Base-by-base conservation (phyloP, 2,113 vertebrate genomes). In the Rostratula benghalensis region DNA sequence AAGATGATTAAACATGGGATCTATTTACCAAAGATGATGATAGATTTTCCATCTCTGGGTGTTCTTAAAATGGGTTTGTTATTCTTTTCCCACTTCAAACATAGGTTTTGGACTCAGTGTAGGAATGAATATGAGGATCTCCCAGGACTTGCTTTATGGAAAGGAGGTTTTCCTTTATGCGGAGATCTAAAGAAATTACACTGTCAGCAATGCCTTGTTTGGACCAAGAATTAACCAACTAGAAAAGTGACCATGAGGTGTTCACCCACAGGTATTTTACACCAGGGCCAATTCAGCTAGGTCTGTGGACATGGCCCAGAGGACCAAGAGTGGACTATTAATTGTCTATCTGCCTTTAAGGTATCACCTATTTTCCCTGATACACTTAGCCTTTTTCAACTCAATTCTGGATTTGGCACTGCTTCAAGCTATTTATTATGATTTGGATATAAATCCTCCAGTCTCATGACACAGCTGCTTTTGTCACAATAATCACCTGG, bases 401-500 rank as follows among this genome's bases (percentile, higher is more conserved):
- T 77, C 35, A 68, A 2, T 83, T 60, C 18, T 68, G 79, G 86
- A 89, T 90, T 73, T 95, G 85, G 71, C 78, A 74, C 33, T 53
- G 22, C 33, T 93, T 90, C 39, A 92, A 92, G 51, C 27, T 90
- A 33, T 88, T 87, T 87, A 77, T 91, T 92, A 80, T 81, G 50
- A 91, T 90, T 78, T 88, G 50, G 70, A 80, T 96, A 96, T 70
- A 94, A 96, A 90, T 88, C 75, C 39, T 83, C 19, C 77, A 80
- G 45, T 81, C 76, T 96, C 64, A 88, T 81, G 83, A 80, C 51
- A 67, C 56, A 81, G 51, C 33, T 80, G 27, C 30, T 67, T 94
- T 88, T 93, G 76, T 89, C 75, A 89, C 64, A 94, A 86, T 59
- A 91, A 89, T 70, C 83, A 90, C 76, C 59, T 89, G 43, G 65